Base-by-base conservation (phyloP, 2,113 vertebrate species). In the Guaruba guarouba region DNA sequence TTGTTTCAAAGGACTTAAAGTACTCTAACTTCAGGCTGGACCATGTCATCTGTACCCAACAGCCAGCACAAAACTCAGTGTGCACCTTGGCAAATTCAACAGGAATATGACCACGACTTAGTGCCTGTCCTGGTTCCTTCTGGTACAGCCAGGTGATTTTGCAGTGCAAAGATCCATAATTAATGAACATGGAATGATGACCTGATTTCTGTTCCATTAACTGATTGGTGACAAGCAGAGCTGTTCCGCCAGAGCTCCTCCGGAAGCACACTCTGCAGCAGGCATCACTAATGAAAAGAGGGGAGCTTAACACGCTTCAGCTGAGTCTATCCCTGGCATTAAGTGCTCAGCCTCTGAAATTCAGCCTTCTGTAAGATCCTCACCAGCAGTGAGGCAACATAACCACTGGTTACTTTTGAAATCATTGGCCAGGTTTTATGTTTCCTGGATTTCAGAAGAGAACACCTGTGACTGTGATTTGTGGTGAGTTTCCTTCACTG, bases 121-220 rank as follows among this genome's bases (percentile, higher is more conserved):
- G 8, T 19, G 54, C 20, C 64, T 75, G 20, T 76, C 48, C 67
- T 62, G 29, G 52, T 44, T 35, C 28, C 15, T 63, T 33, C 71
- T 59, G 49, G 51, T 18, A 67, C n/a, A 69, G 19, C 17, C 71
- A 90, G 79, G 25, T 63, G 61, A 83, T 83, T 86, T 51, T 86
- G 59, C 54, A 95, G 41, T 33, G 49, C 41, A 71, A 70, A 93
- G 63, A 78, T n/a, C n/a, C 43, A 84, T 62, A 88, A 93, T 39
- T 88, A 91, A 81, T 25, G 28, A 63, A 51, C 5, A 15, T 1
- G 2, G 55, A 93, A 61, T 17, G 23, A 64, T 0, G 1, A 23
- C 18, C 18, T 68, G 64, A 68, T 61, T 92, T 84, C 46, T 84
- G 43, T 68, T 44, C 66, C 0, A 0, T 2, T 55, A 75, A 78